Conservation (phyloP, 2,888 invertebrate species). For the Dasysyrphus albostriatus region DNA sequence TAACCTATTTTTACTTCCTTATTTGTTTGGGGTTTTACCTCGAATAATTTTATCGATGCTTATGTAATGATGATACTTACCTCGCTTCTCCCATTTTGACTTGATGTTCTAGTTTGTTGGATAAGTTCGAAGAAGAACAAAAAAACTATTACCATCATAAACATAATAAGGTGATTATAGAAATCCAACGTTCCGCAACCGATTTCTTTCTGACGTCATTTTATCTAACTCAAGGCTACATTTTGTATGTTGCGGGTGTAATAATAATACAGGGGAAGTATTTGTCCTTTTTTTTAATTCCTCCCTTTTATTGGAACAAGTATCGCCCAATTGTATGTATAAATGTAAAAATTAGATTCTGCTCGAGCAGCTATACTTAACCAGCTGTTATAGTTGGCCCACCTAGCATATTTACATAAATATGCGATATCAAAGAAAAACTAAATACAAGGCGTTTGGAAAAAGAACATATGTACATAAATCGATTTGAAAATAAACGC, state of each 20-base stretch:
- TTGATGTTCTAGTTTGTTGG: neutral
- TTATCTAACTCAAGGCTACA: neutral
- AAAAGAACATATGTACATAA: too few relatives aligned
- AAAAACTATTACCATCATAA: neutral
- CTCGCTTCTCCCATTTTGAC: neutral
- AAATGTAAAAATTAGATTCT: too few relatives aligned
- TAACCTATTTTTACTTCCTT: slow-evolving; percentile 21
- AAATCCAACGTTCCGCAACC: slow-evolving; percentile 9
- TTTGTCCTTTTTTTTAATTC: neutral
- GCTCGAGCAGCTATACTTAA: too few relatives aligned
- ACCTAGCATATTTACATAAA: too few relatives aligned
- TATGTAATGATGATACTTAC: neutral
- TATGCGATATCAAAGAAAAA: too few relatives aligned
- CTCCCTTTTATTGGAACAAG: too few relatives aligned
- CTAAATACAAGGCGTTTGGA: too few relatives aligned
- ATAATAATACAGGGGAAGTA: neutral
- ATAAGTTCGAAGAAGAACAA: neutral
- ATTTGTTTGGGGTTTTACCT: neutral
- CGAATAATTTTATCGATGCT: neutral
- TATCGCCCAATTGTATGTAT: too few relatives aligned
- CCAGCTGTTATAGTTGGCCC: too few relatives aligned
- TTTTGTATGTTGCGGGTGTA: neutral
- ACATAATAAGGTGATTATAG: neutral
- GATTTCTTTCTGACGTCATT: slow-evolving; percentile 5
- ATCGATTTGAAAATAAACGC: too few relatives aligned